Conservation (phyloP, 92 coral and sea anemone genomes). For the Phenganax subtilis region DNA sequence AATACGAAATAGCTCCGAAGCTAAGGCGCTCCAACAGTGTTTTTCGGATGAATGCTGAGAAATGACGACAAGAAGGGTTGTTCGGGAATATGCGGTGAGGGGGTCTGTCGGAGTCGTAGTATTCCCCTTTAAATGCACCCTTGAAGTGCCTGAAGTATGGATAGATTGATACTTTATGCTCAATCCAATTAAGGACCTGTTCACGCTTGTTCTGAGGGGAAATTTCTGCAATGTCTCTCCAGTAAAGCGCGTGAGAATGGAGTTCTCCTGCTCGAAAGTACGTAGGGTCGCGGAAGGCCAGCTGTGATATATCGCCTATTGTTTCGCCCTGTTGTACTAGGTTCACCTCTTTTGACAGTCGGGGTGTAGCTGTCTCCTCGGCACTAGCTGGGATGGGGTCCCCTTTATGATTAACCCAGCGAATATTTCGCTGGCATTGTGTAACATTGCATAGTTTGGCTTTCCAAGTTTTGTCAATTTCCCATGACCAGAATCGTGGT, state of each 20-base stretch:
- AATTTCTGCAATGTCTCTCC: conserved; percentile 7
- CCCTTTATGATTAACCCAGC: conserved; percentile 16
- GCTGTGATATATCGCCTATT: conserved; percentile 10
- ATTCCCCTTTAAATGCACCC: neutral
- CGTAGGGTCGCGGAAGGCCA: conserved; percentile 28
- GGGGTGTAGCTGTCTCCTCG: conserved; percentile 25
- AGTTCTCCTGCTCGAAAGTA: conserved; percentile 32
- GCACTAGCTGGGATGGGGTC: conserved; percentile 18
- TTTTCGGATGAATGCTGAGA: neutral
- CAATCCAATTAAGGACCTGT: conserved; percentile 23
- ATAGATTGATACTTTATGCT: conserved; percentile 9
- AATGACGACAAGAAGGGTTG: neutral
- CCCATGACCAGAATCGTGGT: neutral
- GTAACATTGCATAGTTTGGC: too few relatives aligned
- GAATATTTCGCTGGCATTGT: neutral
- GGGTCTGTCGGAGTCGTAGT: neutral
- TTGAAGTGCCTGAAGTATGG: conserved; percentile 11
- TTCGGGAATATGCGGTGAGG: neutral
- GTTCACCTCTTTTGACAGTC: neutral
- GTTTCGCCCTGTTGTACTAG: conserved; percentile 19
- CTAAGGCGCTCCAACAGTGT: neutral
- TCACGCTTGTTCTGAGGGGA: neutral
- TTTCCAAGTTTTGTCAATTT: too few relatives aligned
- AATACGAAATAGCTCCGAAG: neutral
- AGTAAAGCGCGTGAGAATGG: neutral